phyloP scores from a whole-genome alignment of 2,113 vertebrate species.

The Diphyllodes magnificus region DNA sequence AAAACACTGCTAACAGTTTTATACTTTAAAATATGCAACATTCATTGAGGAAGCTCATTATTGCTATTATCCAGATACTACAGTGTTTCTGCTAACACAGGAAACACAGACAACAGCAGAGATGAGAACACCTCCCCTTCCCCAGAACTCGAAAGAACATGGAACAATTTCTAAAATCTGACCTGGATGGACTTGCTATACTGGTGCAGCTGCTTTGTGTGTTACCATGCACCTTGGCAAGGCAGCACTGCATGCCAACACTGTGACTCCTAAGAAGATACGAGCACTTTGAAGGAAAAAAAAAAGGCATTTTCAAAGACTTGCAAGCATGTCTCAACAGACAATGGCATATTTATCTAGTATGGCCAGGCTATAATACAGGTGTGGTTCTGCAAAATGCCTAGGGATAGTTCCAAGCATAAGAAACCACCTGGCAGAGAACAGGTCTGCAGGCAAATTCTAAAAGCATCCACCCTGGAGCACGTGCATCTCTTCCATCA shows the following conservation, averaged over 20 bases:
- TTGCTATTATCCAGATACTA: not conserved
- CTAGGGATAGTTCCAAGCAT: not conserved
- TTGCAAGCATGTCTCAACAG: not conserved
- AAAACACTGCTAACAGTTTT: not conserved
- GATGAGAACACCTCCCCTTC: not conserved
- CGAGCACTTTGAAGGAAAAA: not conserved
- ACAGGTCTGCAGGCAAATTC: not conserved
- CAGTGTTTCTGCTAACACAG: not conserved
- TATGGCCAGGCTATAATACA: not conserved
- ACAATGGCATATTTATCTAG: not conserved
- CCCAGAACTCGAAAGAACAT: not conserved
- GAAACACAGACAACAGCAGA: not conserved
- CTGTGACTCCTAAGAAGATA: not conserved
- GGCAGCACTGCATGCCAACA: not conserved
- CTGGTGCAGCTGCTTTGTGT: not conserved
- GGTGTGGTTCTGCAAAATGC: not conserved
- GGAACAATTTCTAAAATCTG: not conserved
- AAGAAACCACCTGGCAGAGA: not conserved
- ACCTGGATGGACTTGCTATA: slow-evolving; percentile 4
- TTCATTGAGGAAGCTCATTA: not conserved
- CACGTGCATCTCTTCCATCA: not conserved
- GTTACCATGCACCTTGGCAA: not conserved
- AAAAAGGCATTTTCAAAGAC: not conserved
- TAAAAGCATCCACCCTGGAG: not conserved
- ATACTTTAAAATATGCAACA: not conserved